Evolutionary conservation across 2,888 invertebrate genomes (phyloP).

Genomic region (Ametastegia equiseti): DNA sequence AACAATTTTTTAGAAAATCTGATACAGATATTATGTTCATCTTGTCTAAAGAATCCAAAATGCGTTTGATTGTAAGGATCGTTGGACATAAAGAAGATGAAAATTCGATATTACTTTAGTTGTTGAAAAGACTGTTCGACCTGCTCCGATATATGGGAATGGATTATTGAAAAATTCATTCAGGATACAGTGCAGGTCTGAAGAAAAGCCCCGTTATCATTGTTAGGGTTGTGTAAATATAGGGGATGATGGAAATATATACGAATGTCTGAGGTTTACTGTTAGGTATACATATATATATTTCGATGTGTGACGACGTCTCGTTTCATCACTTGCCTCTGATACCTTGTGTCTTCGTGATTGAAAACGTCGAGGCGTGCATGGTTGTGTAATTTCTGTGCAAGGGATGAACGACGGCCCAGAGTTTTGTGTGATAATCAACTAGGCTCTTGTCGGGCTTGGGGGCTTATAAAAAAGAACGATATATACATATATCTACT

Average conservation of each 20-base stretch:
- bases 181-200: too few relatives aligned
- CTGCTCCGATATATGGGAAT: too few relatives aligned
- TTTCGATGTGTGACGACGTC: neutral
- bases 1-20: too few relatives aligned
- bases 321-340: slow-evolving; percentile 27
- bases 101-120: too few relatives aligned
- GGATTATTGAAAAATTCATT: too few relatives aligned
- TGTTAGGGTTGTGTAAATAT: neutral
- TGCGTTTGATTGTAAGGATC: too few relatives aligned
- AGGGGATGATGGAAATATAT: neutral
- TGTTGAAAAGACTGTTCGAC: too few relatives aligned
- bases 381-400: slow-evolving; percentile 17
- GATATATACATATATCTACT: slow-evolving; percentile 8
- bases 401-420: neutral
- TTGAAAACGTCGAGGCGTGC: slow-evolving; percentile 42
- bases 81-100: too few relatives aligned
- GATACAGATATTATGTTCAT: too few relatives aligned
- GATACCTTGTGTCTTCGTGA: slow-evolving; percentile 23
- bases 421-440: slow-evolving; percentile 28
- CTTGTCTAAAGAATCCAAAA: too few relatives aligned
- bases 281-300: neutral
- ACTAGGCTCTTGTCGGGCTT: slow-evolving; percentile 39
- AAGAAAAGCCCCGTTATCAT: too few relatives aligned
- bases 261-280: neutral
- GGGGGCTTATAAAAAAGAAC: slow-evolving; percentile 18